phyloP scores from a whole-genome alignment of 2,888 invertebrate species.

The Latrodectus elegans region DNA sequence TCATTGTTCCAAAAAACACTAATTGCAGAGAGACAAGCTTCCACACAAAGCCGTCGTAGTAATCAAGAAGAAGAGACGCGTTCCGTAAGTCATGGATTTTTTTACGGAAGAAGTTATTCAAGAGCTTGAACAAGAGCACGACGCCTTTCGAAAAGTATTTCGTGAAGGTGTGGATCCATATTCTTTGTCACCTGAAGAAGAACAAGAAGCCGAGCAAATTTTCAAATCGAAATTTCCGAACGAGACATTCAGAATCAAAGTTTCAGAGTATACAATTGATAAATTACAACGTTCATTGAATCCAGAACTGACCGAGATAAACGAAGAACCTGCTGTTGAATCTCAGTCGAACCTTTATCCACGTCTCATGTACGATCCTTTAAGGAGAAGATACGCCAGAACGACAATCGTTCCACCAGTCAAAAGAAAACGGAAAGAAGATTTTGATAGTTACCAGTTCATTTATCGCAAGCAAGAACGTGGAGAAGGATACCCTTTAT shows the following conservation, averaged over 20 bases:
- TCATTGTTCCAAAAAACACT: no score
- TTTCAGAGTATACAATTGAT: neutral
- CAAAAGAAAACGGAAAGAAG: neutral
- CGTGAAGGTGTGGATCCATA: neutral
- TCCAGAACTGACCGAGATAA: no score
- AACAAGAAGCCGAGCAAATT: neutral
- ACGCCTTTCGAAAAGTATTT: neutral
- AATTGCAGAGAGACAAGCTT: no score
- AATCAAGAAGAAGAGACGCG: no score
- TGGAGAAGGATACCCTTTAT: neutral
- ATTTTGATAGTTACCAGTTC: constrained; percentile 5
- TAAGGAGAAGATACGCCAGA: neutral
- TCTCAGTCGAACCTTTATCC: neutral
- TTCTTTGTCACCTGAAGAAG: neutral
- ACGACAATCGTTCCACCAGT: neutral
- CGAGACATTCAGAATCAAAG: neutral
- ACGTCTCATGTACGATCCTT: neutral
- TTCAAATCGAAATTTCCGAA: neutral
- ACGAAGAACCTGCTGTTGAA: neutral
- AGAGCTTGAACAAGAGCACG: neutral
- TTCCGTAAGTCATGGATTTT: neutral
- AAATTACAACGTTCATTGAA: no score
- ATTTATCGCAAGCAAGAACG: neutral
- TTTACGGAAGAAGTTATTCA: neutral
- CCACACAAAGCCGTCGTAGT: no score